Percentiles rank a stretch among this genome's conserved stretches.
These are phyloP conservation scores for Lucilia sericata DNA, from an alignment of 1,140 invertebrate genomes.

Conservation along the genomic window DNA sequence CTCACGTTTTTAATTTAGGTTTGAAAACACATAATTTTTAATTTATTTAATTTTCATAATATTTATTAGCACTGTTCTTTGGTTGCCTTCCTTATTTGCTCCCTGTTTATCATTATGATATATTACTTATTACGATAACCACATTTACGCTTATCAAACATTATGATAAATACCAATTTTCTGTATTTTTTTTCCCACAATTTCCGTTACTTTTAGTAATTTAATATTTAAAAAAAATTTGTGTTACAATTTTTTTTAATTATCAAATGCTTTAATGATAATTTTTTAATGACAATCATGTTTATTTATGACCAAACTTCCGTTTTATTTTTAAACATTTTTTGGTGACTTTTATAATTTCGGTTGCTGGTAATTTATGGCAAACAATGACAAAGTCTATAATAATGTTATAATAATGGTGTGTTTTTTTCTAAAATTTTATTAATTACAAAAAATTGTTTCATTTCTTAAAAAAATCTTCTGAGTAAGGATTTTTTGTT, in stretches of 20 bases:
- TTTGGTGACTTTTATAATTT: conserved; percentile 19
- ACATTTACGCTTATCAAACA: neutral
- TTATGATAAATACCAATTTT: neutral
- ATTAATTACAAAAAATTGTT: conserved; percentile 27
- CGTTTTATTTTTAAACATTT: neutral
- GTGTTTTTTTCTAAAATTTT: neutral
- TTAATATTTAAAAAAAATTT: neutral
- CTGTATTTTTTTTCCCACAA: neutral
- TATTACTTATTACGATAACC: conserved; percentile 9
- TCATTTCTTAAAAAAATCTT: neutral
- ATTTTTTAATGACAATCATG: conserved; percentile 48
- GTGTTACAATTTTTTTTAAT: conserved; percentile 60
- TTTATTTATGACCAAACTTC: neutral
- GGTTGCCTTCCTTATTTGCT: no score
- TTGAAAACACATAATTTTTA: no score
- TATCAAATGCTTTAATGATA: conserved; percentile 68
- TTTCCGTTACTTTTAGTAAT: neutral
- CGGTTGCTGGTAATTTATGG: conserved; percentile 37
- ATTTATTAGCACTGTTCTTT: no score
- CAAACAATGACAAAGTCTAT: neutral
- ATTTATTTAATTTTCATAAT: no score
- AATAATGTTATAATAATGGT: neutral
- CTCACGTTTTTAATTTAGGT: no score
- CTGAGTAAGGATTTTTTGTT: neutral
- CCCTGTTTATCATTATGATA: conserved; percentile 1